These are phyloP conservation scores for Muscina levida DNA, from an alignment of 2,888 invertebrate genomes.

Conservation along the genomic window DNA sequence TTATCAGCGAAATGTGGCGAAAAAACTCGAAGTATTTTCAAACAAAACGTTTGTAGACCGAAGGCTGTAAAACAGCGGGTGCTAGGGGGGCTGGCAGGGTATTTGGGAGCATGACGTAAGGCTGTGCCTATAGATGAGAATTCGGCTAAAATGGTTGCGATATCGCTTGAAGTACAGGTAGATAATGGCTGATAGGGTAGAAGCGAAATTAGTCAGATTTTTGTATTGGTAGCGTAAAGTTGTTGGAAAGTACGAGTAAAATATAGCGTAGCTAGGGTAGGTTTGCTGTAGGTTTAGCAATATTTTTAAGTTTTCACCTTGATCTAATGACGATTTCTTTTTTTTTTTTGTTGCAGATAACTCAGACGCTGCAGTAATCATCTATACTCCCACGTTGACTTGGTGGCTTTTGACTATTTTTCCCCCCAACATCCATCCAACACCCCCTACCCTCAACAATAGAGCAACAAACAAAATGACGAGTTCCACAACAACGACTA, in stretches of 20 bases:
- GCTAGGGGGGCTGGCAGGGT: not conserved
- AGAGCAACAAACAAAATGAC: slow-evolving; percentile 54
- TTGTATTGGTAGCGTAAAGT: slow-evolving; percentile 48
- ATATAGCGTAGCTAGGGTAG: too few relatives aligned
- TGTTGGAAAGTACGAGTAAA: slow-evolving; percentile 33
- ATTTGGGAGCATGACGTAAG: slow-evolving; percentile 56
- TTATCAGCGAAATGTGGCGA: slow-evolving; percentile 54
- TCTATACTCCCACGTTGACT: slow-evolving; percentile 6
- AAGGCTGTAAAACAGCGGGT: not conserved
- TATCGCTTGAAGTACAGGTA: slow-evolving; percentile 20
- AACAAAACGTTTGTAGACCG: slow-evolving; percentile 29
- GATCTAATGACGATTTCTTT: slow-evolving; percentile 4
- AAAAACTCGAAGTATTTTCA: slow-evolving; percentile 41
- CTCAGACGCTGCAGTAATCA: slow-evolving; percentile 33
- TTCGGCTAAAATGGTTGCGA: slow-evolving; percentile 31
- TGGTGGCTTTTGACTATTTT: not conserved
- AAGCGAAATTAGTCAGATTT: slow-evolving; percentile 48
- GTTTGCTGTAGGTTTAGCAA: not conserved
- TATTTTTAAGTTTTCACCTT: not conserved
- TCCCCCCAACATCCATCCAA: slow-evolving; percentile 29
- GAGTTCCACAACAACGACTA: slow-evolving; percentile 42
- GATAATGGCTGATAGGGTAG: slow-evolving; percentile 4
- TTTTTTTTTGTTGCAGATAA: not conserved
- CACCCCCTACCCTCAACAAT: slow-evolving; percentile 15
- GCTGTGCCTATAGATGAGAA: slow-evolving; percentile 29